Evolutionary conservation across 2,888 invertebrate species (phyloP).

Genomic region (Coenonympha glycerion): DNA sequence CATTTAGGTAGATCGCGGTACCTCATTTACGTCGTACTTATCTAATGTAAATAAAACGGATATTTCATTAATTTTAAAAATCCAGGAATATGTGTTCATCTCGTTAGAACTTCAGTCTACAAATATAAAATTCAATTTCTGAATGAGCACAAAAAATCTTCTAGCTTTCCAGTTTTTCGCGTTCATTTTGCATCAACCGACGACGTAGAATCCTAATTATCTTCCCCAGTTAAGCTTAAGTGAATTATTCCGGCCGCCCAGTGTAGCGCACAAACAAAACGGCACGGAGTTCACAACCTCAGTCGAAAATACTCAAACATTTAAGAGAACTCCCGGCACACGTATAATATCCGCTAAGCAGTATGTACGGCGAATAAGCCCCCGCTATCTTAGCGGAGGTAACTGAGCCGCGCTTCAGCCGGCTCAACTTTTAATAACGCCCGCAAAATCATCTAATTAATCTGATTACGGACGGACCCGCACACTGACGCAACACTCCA

Average conservation of each 20-base stretch:
- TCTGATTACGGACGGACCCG: conserved; percentile 66
- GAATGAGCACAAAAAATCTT: conserved; percentile 73
- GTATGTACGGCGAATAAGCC: conserved; percentile 63
- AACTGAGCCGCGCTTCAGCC: conserved; percentile 62
- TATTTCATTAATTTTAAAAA: conserved; percentile 46
- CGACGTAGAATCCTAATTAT: conserved; percentile 76
- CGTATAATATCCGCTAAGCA: conserved; percentile 71
- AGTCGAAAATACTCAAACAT: conserved; percentile 75
- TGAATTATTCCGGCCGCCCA: conserved; percentile 74
- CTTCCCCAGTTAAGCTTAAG: conserved; percentile 76
- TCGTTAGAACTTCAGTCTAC: conserved; percentile 70
- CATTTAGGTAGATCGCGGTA: not conserved
- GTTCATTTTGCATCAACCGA: conserved; percentile 74
- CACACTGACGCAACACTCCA: conserved; percentile 55
- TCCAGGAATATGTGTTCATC: conserved; percentile 56
- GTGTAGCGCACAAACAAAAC: conserved; percentile 73
- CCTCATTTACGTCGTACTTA: conserved; percentile 31
- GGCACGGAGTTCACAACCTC: conserved; percentile 70
- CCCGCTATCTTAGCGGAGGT: conserved; percentile 67
- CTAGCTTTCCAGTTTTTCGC: conserved; percentile 70
- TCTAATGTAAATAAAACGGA: conserved; percentile 51
- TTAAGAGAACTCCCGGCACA: conserved; percentile 68
- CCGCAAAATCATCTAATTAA: conserved; percentile 73
- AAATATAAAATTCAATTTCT: conserved; percentile 74
- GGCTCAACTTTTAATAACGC: conserved; percentile 74